phyloP scores from a whole-genome alignment of 2,113 vertebrate genomes.

The Condylura cristata region DNA sequence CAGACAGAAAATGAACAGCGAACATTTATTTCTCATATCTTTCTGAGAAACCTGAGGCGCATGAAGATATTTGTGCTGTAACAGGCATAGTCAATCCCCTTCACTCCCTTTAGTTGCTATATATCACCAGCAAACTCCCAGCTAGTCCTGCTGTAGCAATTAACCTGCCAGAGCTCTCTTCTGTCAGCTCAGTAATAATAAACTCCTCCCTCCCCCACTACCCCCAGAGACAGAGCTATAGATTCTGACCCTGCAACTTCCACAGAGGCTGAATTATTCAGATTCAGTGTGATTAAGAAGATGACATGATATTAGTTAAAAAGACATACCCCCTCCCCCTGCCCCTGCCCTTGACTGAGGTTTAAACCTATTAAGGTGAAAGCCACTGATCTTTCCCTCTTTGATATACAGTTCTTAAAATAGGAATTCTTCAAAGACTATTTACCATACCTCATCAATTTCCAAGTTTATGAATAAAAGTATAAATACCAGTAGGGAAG shows the following conservation, averaged over 20 bases:
- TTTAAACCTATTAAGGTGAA: slow-evolving; percentile 84
- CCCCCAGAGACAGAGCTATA: slow-evolving; percentile 82
- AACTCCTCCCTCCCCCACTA: slow-evolving; percentile 64
- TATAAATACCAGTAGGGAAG: slow-evolving; percentile 61
- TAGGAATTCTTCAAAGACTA: slow-evolving; percentile 74
- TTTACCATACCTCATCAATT: slow-evolving; percentile 79
- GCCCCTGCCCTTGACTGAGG: slow-evolving; percentile 49
- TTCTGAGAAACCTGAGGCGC: slow-evolving; percentile 87
- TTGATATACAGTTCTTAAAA: slow-evolving; percentile 56
- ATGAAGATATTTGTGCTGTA: slow-evolving; percentile 89
- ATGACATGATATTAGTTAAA: slow-evolving; percentile 87
- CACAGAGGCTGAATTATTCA: slow-evolving; percentile 88
- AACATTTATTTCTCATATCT: slow-evolving; percentile 90
- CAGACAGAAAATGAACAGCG: slow-evolving; percentile 88
- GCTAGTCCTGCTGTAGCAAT: slow-evolving; percentile 87
- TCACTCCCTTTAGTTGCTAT: slow-evolving; percentile 85
- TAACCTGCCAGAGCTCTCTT: slow-evolving; percentile 88
- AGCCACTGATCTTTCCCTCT: slow-evolving; percentile 46
- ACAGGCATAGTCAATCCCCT: slow-evolving; percentile 88
- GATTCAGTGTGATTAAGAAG: slow-evolving; percentile 88
- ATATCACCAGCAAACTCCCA: slow-evolving; percentile 87
- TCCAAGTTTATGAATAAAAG: slow-evolving; percentile 74
- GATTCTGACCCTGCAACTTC: slow-evolving; percentile 83
- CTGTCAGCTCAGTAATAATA: slow-evolving; percentile 87
- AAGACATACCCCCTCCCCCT: slow-evolving; percentile 69